Percentiles rank a stretch among this genome's conserved stretches.
These are phyloP conservation scores for Amiota minor DNA, from an alignment of 2,888 invertebrate species.

Conservation along the genomic window DNA sequence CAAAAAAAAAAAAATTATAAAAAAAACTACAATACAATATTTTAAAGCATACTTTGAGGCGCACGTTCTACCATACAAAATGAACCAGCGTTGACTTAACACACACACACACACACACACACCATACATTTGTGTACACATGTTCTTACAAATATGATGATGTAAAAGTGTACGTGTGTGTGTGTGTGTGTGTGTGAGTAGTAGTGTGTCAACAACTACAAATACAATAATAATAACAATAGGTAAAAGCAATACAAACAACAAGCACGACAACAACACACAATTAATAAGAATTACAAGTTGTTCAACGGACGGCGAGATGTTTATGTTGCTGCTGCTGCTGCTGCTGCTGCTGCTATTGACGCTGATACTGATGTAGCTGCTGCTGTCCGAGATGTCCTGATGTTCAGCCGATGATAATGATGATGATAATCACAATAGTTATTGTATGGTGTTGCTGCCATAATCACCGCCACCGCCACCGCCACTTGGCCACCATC, in stretches of 20 bases:
- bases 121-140: background rate
- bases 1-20: background rate
- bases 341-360: constrained; percentile 32
- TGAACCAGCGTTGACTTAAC: background rate
- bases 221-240: background rate
- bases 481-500: too few species aligned
- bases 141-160: background rate
- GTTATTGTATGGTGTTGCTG: constrained; percentile 37
- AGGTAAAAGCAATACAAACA: background rate
- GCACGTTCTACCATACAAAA: background rate
- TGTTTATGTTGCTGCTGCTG: constrained; percentile 22
- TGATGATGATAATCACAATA: constrained; percentile 21
- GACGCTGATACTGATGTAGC: constrained; percentile 34
- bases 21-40: background rate
- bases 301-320: constrained; percentile 46
- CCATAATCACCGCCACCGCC: constrained; percentile 11
- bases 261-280: constrained; percentile 37
- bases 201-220: constrained; percentile 5
- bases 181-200: too few species aligned
- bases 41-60: constrained; percentile 24
- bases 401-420: constrained; percentile 23
- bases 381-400: constrained; percentile 35
- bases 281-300: constrained; percentile 73
- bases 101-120: background rate
- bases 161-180: too few species aligned